Conservation (phyloP, 2,888 invertebrate species). For the Drosophila paranaensis region DNA sequence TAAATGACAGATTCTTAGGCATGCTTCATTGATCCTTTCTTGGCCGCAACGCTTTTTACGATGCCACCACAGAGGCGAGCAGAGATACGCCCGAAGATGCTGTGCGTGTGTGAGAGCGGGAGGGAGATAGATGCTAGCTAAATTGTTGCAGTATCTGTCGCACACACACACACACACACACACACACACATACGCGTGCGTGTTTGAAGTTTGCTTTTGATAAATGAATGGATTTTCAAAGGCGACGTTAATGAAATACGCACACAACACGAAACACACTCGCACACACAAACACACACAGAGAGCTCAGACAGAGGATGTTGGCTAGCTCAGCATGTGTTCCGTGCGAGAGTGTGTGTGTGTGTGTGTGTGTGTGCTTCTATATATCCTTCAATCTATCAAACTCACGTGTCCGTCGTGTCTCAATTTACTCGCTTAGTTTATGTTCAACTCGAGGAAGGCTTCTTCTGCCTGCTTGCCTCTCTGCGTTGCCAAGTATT, state of each 20-base stretch:
- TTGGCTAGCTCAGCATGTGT: conserved; percentile 29
- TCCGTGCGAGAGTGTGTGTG: neutral
- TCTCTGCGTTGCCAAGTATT: conserved; percentile 44
- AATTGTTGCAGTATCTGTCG: conserved; percentile 72
- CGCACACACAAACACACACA: neutral
- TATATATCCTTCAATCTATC: conserved; percentile 74
- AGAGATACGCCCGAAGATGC: neutral
- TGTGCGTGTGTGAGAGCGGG: neutral
- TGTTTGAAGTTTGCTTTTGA: conserved; percentile 78
- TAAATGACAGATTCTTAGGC: conserved; percentile 81
- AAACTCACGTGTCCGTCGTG: conserved; percentile 79
- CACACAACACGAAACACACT: conserved; percentile 54
- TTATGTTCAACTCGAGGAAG: conserved; percentile 61
- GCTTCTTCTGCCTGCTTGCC: conserved; percentile 29
- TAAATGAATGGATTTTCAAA: conserved; percentile 79
- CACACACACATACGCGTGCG: conserved; percentile 40
- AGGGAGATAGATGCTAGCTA: conserved; percentile 32
- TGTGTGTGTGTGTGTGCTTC: conserved; percentile 10
- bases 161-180: conserved; percentile 31
- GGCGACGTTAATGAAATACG: conserved; percentile 78
- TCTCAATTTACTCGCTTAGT: conserved; percentile 79
- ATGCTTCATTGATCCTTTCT: conserved; percentile 77
- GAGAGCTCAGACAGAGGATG: conserved; percentile 24
- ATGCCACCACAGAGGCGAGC: conserved; percentile 17
- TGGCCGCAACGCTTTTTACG: conserved; percentile 68